A percentile compares a stretch with the other conserved stretches of the same genome.
phyloP scores from a whole-genome alignment of 1,140 invertebrate genomes.

The Caerostris darwini region DNA sequence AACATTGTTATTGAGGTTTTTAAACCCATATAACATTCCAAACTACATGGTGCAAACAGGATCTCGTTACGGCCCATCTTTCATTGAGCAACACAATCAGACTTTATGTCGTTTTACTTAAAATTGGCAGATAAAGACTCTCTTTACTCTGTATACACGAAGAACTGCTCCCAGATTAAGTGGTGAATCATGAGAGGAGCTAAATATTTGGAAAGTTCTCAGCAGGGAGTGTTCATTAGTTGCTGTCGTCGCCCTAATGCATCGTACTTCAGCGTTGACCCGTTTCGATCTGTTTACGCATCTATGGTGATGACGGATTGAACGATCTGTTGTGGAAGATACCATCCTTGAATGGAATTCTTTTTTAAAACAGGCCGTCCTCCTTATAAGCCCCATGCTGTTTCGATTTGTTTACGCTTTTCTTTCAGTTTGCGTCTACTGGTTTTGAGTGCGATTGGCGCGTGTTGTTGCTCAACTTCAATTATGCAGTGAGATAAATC shows the following conservation, averaged over 20 bases:
- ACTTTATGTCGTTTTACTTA: not conserved
- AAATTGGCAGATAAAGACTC: not conserved
- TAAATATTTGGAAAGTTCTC: conserved; percentile 1
- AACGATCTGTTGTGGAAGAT: not conserved
- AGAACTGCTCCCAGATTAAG: not conserved
- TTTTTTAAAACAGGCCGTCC: no score
- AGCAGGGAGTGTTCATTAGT: not conserved
- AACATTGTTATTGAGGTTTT: no score
- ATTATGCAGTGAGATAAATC: no score
- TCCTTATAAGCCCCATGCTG: not conserved
- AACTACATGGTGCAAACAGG: no score
- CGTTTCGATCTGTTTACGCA: not conserved
- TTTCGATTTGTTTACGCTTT: not conserved
- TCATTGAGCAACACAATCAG: not conserved
- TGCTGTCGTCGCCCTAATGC: not conserved
- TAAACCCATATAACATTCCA: no score
- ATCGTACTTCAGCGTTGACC: not conserved
- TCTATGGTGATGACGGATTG: not conserved
- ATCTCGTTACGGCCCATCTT: not conserved
- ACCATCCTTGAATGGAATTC: not conserved
- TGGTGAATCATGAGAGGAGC: not conserved
- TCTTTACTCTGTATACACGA: not conserved
- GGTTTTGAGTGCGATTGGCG: not conserved
- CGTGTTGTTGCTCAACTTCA: not conserved
- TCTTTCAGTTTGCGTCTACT: not conserved